These are phyloP conservation scores for Mylabris sibirica DNA, from an alignment of 2,888 invertebrate genomes.

Conservation along the genomic window DNA sequence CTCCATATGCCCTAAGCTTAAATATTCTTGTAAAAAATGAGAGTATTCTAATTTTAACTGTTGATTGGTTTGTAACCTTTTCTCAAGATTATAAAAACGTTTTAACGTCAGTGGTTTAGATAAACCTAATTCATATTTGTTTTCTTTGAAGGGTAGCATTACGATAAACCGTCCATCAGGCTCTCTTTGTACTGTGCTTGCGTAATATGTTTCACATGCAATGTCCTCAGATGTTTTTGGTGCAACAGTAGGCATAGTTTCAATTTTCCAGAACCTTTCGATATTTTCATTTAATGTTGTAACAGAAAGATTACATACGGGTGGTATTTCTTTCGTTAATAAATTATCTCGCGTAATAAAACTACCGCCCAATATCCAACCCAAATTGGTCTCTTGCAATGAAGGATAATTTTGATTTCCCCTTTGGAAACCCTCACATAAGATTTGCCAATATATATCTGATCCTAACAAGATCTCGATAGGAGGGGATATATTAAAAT, in stretches of 20 bases:
- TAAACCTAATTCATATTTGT: constrained; percentile 19
- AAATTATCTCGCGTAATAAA: background rate
- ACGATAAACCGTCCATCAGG: background rate
- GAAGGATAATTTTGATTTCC: background rate
- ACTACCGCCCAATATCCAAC: constrained; percentile 11
- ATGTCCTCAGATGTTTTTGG: background rate
- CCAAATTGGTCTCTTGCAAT: background rate
- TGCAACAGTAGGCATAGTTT: background rate
- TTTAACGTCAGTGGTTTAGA: constrained; percentile 23
- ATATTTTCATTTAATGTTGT: background rate
- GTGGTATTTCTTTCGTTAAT: background rate
- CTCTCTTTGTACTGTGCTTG: background rate
- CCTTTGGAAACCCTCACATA: background rate
- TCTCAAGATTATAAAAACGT: constrained; percentile 26
- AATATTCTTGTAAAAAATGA: constrained; percentile 16
- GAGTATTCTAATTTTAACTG: constrained; percentile 11
- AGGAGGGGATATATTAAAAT: background rate
- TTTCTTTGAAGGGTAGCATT: background rate
- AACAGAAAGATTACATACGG: background rate
- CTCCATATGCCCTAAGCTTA: constrained; percentile 27
- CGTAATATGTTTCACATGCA: background rate
- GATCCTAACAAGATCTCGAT: background rate
- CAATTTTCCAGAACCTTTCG: background rate
- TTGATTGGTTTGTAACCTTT: constrained; percentile 14
- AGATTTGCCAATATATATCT: background rate